Evolutionary conservation across 2,113 vertebrate genomes (phyloP).

Genomic region (Eptesicus fuscus): DNA sequence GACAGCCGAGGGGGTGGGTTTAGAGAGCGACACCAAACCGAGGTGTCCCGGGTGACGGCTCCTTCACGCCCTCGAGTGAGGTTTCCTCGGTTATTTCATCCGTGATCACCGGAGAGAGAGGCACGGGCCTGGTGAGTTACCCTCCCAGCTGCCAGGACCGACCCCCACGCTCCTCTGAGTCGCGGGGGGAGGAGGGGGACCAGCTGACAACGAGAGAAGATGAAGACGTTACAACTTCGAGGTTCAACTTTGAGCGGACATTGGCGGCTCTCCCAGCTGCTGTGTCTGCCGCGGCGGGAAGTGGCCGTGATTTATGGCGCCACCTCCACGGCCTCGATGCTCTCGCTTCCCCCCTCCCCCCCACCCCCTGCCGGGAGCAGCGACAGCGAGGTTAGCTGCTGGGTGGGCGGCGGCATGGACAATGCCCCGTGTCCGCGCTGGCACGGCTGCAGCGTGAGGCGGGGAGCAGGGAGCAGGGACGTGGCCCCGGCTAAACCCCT

Average conservation of each 20-base stretch:
- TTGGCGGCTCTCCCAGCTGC: constrained; percentile 61
- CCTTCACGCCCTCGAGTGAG: background rate
- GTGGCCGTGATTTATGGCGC: constrained; percentile 73
- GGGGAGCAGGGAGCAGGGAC: background rate
- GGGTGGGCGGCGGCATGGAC: constrained; percentile 64
- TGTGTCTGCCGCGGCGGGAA: constrained; percentile 65
- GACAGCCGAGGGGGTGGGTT: background rate
- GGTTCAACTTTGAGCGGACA: constrained; percentile 73
- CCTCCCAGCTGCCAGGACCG: background rate
- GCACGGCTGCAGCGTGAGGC: background rate
- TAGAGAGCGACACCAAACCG: background rate
- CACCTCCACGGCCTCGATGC: constrained; percentile 58
- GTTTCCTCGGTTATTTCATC: background rate
- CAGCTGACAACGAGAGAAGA: constrained; percentile 5
- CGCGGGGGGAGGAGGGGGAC: background rate
- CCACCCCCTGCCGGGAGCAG: constrained; percentile 65
- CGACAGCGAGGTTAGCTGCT: constrained; percentile 73
- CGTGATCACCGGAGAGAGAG: background rate
- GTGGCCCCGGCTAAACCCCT: constrained; percentile 32
- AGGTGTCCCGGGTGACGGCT: background rate
- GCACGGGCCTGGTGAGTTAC: background rate
- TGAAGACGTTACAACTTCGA: constrained; percentile 59
- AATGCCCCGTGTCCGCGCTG: constrained; percentile 29
- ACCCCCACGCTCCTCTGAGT: background rate
- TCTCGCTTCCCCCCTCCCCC: constrained; percentile 72